Conservation (phyloP, 53 echinoderm and acorn worm species). For the Patiria pectinifera region DNA sequence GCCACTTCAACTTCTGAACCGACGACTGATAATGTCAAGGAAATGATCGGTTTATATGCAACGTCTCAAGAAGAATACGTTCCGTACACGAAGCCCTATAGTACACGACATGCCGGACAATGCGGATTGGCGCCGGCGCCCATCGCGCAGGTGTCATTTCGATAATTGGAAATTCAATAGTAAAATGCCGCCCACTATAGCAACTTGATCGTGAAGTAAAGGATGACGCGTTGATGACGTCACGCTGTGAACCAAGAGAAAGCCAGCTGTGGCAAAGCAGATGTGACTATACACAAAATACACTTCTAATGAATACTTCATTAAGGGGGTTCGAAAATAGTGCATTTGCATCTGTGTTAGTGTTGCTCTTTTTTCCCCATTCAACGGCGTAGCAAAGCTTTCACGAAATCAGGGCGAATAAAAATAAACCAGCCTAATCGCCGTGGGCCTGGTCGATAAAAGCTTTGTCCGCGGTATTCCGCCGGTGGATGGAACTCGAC, state of each 20-base stretch:
- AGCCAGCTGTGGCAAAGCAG: background rate
- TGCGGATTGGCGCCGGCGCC: background rate
- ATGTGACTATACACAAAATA: background rate
- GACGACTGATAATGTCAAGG: too few species aligned
- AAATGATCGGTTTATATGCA: too few species aligned
- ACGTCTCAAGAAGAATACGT: background rate
- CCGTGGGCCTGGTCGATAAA: conserved; percentile 48
- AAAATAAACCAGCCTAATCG: conserved; percentile 48
- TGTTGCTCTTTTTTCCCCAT: background rate
- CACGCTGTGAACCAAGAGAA: background rate
- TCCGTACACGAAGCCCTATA: background rate
- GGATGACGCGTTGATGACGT: conserved; percentile 20
- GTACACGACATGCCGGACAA: background rate
- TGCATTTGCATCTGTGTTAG: background rate
- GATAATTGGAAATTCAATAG: conserved; percentile 53
- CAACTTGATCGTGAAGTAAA: conserved; percentile 12
- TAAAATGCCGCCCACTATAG: conserved; percentile 20
- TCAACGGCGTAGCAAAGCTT: background rate
- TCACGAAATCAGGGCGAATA: conserved; percentile 47
- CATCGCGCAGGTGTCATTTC: conserved; percentile 39
- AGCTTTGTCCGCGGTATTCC: conserved; percentile 33
- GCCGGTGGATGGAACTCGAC: background rate
- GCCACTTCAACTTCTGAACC: too few species aligned
- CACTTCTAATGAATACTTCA: conserved; percentile 22
- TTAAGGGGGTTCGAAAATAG: background rate